phyloP scores from a whole-genome alignment of 2,797 vertebrate genomes.

The Benthosema pterotum region DNA sequence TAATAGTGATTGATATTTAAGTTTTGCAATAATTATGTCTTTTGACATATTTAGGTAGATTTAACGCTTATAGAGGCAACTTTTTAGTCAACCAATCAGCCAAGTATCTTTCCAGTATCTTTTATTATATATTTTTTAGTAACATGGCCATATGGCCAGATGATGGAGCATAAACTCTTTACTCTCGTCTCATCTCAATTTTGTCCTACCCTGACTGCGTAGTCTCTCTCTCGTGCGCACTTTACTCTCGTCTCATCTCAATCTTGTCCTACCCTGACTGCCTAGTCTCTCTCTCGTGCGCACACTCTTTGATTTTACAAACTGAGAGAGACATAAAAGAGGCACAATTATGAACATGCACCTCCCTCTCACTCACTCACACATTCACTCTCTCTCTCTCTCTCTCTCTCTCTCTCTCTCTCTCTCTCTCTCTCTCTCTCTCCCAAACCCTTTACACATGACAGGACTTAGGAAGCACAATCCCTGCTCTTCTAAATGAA shows the following conservation, averaged over 20 bases:
- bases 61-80: too few species aligned
- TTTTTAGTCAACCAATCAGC: too few species aligned
- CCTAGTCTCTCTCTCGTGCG: background rate
- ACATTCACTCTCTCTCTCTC: slow-evolving; percentile 10
- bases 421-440: slow-evolving; percentile 4
- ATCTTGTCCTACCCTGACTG: background rate
- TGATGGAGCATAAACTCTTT: too few species aligned
- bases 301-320: too few species aligned
- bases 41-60: too few species aligned
- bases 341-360: too few species aligned
- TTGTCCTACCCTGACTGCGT: background rate
- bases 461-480: slow-evolving; percentile 53
- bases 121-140: too few species aligned
- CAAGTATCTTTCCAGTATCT: too few species aligned
- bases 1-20: too few species aligned
- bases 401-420: slow-evolving; percentile 3
- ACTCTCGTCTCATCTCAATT: background rate
- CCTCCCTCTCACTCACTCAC: background rate
- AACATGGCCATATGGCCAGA: too few species aligned
- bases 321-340: too few species aligned
- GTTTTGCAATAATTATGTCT: too few species aligned
- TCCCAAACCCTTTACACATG: slow-evolving; percentile 63
- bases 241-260: background rate
- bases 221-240: background rate
- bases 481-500: slow-evolving; percentile 11